Evolutionary conservation across 2,888 invertebrate species (phyloP), one percentile per base, ranked within the genome.

Genomic region (Drosophila hamatofila): DNA sequence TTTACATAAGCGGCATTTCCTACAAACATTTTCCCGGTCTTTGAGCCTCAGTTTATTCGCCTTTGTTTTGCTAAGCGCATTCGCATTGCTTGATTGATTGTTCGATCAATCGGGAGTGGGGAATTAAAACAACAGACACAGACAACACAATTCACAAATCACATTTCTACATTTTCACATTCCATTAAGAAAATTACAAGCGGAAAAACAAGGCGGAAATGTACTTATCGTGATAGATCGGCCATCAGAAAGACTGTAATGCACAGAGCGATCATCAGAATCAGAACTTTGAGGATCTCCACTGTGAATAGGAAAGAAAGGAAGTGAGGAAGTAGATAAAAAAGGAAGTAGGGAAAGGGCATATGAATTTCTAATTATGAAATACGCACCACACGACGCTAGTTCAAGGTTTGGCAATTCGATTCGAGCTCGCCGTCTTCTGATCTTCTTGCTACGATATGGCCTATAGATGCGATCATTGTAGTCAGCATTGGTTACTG

Each of bases 1-100:
- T 91, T 91, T 89, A 91, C 81, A 90, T 91, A 91, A 88, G 88
- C 90, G 89, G 75, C 78, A 66, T 86, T 88, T 86, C 84, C 84
- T 86, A 51, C 70, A 75, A 73, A 74, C 68, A 77, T 65, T 84
- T 88, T 76, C 79, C 79, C 87, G 86, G 78, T 70, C 69, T 80
- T 76, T 66, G 25, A 49, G 54, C 68, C 68, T 69, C 6, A 73
- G 21, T 75, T 79, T 72, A 82, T 75, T 64, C 63, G 67, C 46
- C 37, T 78, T 71, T 83, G 86, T 80, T 85, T 75, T 85, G 83
- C 66, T 80, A 57, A 51, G 55, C 67, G 39, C 60, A 58, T 84
- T 80, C 72, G 52, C 49, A 39, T 60, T 23, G 54, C 44, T 48
- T 60, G 54, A 72, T 61, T 72, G 63, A 72, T 70, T 30, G 60